A percentile compares a stretch with the other conserved stretches of the same genome.
Conservation (phyloP, 2,888 invertebrate species). For the Drosophila austrosaltans region DNA sequence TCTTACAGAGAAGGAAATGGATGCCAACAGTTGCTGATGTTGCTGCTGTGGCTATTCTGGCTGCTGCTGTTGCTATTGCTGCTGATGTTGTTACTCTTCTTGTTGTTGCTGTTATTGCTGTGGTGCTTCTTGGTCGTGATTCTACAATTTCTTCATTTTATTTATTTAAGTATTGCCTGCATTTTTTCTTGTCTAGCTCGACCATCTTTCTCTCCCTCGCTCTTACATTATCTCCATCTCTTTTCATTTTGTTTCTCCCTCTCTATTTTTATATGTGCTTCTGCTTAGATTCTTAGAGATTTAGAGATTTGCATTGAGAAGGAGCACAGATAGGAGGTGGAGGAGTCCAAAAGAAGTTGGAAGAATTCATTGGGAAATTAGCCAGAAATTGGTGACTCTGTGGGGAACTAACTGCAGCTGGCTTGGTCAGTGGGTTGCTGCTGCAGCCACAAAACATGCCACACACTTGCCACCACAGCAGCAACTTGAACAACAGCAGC, state of each 20-base stretch:
- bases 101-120: conserved; percentile 16
- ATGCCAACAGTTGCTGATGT: conserved; percentile 42
- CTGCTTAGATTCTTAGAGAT: conserved; percentile 51
- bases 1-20: conserved; percentile 19
- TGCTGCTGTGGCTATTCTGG: conserved; percentile 18
- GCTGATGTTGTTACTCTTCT: conserved; percentile 25
- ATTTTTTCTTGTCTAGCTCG: conserved; percentile 65
- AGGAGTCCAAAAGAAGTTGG: conserved; percentile 17
- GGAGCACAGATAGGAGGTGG: conserved; percentile 10
- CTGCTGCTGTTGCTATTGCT: conserved; percentile 32
- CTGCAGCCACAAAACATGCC: conserved; percentile 55
- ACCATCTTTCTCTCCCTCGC: conserved; percentile 21
- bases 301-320: conserved; percentile 62
- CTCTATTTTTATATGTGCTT: conserved; percentile 1
- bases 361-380: conserved; percentile 63
- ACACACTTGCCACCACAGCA: conserved; percentile 53
- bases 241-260: conserved; percentile 4
- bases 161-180: conserved; percentile 77
- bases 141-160: conserved; percentile 79
- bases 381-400: conserved; percentile 69
- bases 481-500: conserved; percentile 28
- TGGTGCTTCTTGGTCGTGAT: conserved; percentile 67
- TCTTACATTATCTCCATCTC: conserved; percentile 17
- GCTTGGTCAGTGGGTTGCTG: conserved; percentile 59
- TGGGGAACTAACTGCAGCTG: conserved; percentile 63